Evolutionary conservation across 2,797 vertebrate species (phyloP).

Genomic region (Chelonia mydas): DNA sequence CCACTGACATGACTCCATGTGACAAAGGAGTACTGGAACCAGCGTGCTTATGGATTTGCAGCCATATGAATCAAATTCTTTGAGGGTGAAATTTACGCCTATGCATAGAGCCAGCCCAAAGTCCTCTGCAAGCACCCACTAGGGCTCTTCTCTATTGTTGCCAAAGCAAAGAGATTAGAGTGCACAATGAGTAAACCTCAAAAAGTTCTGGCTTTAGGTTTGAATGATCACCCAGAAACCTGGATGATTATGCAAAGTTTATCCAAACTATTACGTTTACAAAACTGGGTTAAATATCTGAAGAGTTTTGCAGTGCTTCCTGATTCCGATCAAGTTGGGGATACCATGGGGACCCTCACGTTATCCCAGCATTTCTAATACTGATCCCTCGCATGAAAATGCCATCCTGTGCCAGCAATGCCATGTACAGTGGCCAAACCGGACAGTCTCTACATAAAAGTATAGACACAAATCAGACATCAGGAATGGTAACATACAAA

Average conservation of each 20-base stretch:
- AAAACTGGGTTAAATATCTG: not conserved
- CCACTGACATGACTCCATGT: slow-evolving; percentile 61
- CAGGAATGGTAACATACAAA: too few species aligned
- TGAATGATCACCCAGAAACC: not conserved
- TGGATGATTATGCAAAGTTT: not conserved
- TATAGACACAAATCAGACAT: too few species aligned
- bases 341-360: too few species aligned
- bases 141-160: not conserved
- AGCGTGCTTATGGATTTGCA: slow-evolving; percentile 64
- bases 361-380: not conserved
- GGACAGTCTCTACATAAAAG: too few species aligned
- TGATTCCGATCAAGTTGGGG: not conserved
- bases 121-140: slow-evolving; percentile 12
- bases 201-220: not conserved
- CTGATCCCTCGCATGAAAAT: not conserved
- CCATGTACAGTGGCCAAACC: too few species aligned
- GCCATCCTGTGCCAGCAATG: not conserved
- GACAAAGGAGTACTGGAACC: slow-evolving; percentile 61
- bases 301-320: not conserved
- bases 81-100: slow-evolving; percentile 46
- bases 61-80: slow-evolving; percentile 63
- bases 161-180: not conserved
- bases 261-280: not conserved
- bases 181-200: not conserved
- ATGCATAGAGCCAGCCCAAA: slow-evolving; percentile 30